Percentiles rank a stretch among this genome's conserved stretches.
phyloP scores from a whole-genome alignment of 2,888 invertebrate genomes.

The Omphaloscelis lunosa region DNA sequence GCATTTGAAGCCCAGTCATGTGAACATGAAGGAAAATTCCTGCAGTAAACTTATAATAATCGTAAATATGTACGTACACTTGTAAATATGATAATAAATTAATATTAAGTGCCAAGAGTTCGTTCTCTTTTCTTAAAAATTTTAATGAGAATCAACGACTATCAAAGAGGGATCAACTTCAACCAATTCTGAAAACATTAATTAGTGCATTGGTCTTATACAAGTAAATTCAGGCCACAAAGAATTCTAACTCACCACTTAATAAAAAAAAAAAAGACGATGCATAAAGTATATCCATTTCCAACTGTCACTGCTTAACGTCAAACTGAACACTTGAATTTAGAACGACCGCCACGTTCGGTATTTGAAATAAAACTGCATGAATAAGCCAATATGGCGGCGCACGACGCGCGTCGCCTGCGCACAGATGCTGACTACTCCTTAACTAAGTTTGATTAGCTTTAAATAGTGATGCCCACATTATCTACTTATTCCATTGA shows the following conservation, averaged over 20 bases:
- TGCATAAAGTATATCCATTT: conserved; percentile 77
- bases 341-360: conserved; percentile 80
- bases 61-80: conserved; percentile 18
- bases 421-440: conserved; percentile 89
- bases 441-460: conserved; percentile 92
- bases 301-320: conserved; percentile 84
- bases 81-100: conserved; percentile 39
- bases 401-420: conserved; percentile 81
- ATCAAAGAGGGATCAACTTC: not conserved
- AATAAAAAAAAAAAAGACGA: conserved; percentile 62
- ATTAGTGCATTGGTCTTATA: conserved; percentile 43
- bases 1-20: conserved; percentile 38
- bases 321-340: conserved; percentile 80
- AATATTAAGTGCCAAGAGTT: conserved; percentile 30
- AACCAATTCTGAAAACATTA: conserved; percentile 45
- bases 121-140: conserved; percentile 26
- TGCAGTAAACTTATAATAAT: conserved; percentile 32
- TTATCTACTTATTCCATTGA: conserved; percentile 91
- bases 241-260: conserved; percentile 66
- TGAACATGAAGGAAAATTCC: conserved; percentile 56
- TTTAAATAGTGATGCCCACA: conserved; percentile 92
- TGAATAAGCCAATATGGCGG: conserved; percentile 78
- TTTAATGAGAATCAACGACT: conserved; percentile 23
- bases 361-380: conserved; percentile 80
- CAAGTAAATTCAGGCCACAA: conserved; percentile 9